These are phyloP conservation scores for Strigamia crassipes DNA, from an alignment of 2,888 invertebrate genomes.

Conservation along the genomic window DNA sequence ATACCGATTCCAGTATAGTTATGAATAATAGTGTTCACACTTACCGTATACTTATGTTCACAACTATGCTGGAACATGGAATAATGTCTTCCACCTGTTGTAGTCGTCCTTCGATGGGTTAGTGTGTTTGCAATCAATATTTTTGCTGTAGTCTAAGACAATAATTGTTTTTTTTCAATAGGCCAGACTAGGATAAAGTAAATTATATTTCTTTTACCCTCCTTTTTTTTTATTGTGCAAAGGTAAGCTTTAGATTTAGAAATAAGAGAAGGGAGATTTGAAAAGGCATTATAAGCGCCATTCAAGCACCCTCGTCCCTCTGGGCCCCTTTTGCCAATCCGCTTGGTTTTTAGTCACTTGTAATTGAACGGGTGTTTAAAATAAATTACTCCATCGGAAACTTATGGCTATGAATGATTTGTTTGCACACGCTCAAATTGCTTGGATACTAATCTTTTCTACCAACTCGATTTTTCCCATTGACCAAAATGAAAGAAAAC, in stretches of 20 bases:
- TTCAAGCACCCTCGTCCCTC: not conserved
- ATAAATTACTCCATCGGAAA: conserved; percentile 27
- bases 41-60: no score
- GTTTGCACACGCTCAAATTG: conserved; percentile 7
- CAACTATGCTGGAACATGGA: no score
- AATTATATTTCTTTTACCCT: not conserved
- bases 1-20: no score
- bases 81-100: no score
- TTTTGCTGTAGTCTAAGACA: not conserved
- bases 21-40: no score
- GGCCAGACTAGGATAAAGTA: not conserved
- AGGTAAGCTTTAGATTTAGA: conserved; percentile 32
- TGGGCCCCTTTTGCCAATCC: conserved; percentile 1
- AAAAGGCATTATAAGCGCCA: not conserved
- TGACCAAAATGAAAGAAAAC: not conserved
- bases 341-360: conserved; percentile 42
- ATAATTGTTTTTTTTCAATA: not conserved
- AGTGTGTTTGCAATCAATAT: not conserved
- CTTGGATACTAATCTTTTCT: not conserved
- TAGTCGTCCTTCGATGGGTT: no score
- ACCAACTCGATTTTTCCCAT: not conserved
- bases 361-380: conserved; percentile 42
- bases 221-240: conserved; percentile 8
- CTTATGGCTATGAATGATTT: conserved; percentile 19
- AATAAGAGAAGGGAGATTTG: not conserved